Conservation (phyloP, 2,797 vertebrate genomes). For the Esox masquinongy region DNA sequence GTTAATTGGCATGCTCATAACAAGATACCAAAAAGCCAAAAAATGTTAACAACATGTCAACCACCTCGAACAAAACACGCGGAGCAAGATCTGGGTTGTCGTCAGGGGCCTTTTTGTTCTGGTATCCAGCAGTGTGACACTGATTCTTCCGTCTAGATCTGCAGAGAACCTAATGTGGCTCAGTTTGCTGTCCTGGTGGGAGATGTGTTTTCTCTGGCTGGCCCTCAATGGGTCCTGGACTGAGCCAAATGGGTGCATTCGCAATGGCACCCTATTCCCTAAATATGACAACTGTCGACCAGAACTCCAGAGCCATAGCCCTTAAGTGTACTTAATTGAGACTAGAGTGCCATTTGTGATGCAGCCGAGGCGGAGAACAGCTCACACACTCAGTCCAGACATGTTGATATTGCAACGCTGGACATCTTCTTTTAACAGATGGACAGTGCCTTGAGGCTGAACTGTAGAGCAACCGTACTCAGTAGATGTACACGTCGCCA, state of each 20-base stretch:
- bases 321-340: neutral
- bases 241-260: neutral
- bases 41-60: neutral
- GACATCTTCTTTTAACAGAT: conserved; percentile 2
- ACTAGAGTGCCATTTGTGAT: neutral
- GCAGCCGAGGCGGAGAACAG: conserved; percentile 29
- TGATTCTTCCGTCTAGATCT: conserved; percentile 34
- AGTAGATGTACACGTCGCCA: too few species aligned
- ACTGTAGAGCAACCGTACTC: neutral
- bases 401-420: conserved; percentile 35
- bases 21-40: neutral
- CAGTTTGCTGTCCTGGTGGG: conserved; percentile 28
- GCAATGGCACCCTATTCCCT: neutral
- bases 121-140: conserved; percentile 33
- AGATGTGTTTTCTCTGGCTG: conserved; percentile 45
- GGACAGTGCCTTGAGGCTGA: conserved; percentile 13
- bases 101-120: conserved; percentile 24
- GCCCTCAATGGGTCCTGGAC: conserved; percentile 21
- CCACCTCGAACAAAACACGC: neutral
- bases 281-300: neutral
- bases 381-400: conserved; percentile 34
- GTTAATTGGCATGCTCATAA: neutral
- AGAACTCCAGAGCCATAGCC: too few species aligned
- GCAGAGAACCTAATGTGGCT: conserved; percentile 28
- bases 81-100: conserved; percentile 6